Conservation (phyloP, 1,140 invertebrate species). For the Nasonia giraulti region DNA sequence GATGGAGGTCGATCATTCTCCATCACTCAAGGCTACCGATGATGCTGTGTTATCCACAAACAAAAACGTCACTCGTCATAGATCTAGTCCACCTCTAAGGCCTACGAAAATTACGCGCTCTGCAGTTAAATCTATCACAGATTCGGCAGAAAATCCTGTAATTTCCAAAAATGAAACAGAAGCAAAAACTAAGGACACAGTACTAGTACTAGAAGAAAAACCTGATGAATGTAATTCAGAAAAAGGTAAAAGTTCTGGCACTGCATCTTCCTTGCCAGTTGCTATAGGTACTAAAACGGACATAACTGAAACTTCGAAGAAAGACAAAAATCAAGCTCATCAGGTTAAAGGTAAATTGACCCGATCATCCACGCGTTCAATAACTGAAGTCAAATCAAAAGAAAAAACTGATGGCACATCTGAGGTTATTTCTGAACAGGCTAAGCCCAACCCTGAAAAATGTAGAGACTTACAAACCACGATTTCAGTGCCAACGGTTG, state of each 20-base stretch:
- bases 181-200: background rate
- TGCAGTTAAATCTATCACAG: background rate
- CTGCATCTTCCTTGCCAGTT: background rate
- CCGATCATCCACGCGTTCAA: background rate
- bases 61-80: conserved; percentile 2
- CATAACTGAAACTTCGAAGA: background rate
- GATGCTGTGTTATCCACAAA: background rate
- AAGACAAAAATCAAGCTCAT: background rate
- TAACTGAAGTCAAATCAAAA: background rate
- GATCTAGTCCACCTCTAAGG: conserved; percentile 32
- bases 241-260: background rate
- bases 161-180: background rate
- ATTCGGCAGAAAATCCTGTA: background rate
- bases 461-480: background rate
- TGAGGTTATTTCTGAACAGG: background rate
- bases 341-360: background rate
- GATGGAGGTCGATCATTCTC: conserved; percentile 9
- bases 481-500: too few relatives aligned
- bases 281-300: too few relatives aligned
- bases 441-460: background rate
- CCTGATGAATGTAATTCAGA: background rate
- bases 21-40: background rate
- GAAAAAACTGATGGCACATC: background rate
- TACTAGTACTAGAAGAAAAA: background rate
- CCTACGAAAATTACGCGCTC: conserved; percentile 23